phyloP scores from a whole-genome alignment of 2,888 invertebrate genomes.

The Steinernema hermaphroditum region DNA sequence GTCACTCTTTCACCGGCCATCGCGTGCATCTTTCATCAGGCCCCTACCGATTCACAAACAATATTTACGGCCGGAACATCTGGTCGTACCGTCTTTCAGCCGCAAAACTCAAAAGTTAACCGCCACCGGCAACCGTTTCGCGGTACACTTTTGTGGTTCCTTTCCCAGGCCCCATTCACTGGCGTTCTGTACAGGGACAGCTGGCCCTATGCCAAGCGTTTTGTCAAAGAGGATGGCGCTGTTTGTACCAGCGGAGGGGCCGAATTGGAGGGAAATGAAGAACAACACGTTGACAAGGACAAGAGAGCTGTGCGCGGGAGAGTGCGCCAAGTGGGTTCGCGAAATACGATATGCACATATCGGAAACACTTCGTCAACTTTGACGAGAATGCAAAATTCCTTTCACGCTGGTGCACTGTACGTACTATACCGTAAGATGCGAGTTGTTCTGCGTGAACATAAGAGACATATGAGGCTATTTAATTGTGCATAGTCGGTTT shows the following conservation, averaged over 20 bases:
- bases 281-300: neutral
- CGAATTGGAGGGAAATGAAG: neutral
- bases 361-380: neutral
- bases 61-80: neutral
- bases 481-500: too few relatives aligned
- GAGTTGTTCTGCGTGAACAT: too few relatives aligned
- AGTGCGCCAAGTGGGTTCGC: neutral
- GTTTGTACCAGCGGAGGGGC: neutral
- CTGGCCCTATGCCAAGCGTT: neutral
- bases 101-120: conserved; percentile 3
- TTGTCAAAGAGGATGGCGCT: neutral
- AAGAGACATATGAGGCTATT: too few relatives aligned
- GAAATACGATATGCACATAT: neutral
- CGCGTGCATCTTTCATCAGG: neutral
- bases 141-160: neutral
- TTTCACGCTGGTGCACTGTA: too few relatives aligned
- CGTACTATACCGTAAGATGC: too few relatives aligned
- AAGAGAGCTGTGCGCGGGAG: too few relatives aligned
- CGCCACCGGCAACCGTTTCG: neutral
- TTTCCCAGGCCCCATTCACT: neutral
- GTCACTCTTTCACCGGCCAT: too few relatives aligned
- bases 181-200: neutral
- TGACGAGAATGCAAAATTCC: too few relatives aligned
- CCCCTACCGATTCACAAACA: neutral
- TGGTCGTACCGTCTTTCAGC: neutral